A percentile compares a stretch with the other conserved stretches of the same genome.
phyloP scores from a whole-genome alignment of 2,113 vertebrate species.

The human (Homo sapiens) region DNA sequence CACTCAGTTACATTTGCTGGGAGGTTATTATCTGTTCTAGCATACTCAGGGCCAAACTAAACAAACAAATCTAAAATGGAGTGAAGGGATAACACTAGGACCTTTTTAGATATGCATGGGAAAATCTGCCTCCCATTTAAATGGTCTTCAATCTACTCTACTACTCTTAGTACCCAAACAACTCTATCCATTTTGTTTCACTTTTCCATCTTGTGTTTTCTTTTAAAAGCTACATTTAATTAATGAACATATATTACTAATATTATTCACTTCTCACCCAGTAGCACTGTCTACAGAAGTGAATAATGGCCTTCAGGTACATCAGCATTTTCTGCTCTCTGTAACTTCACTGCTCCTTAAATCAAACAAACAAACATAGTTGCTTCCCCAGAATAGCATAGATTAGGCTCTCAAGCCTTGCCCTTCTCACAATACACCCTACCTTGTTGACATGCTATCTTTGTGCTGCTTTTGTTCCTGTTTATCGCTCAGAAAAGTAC shows the following conservation, averaged over 20 bases:
- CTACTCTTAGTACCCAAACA: slow-evolving; percentile 10
- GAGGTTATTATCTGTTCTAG: background rate
- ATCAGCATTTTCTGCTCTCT: slow-evolving; percentile 30
- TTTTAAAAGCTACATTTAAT: slow-evolving; percentile 28
- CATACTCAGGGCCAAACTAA: slow-evolving; percentile 32
- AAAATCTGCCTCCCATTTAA: background rate
- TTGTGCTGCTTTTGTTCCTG: slow-evolving; percentile 40
- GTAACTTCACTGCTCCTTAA: slow-evolving; percentile 18
- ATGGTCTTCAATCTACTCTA: background rate
- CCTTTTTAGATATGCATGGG: background rate
- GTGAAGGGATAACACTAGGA: background rate
- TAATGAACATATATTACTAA: background rate
- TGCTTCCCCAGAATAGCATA: background rate
- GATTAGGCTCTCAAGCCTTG: background rate
- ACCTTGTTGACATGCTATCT: background rate
- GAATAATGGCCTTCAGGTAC: background rate
- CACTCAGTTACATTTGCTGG: background rate
- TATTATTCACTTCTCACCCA: background rate
- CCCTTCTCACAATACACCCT: background rate
- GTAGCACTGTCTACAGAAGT: background rate
- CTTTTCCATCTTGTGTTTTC: slow-evolving; percentile 19
- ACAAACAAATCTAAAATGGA: slow-evolving; percentile 45
- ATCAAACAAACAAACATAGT: background rate
- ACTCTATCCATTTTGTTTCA: background rate
- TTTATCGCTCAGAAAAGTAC: slow-evolving; percentile 43